A percentile compares a stretch with the other conserved stretches of the same genome.
Evolutionary conservation across 2,888 invertebrate genomes (phyloP).

Genomic region (Sesia apiformis): DNA sequence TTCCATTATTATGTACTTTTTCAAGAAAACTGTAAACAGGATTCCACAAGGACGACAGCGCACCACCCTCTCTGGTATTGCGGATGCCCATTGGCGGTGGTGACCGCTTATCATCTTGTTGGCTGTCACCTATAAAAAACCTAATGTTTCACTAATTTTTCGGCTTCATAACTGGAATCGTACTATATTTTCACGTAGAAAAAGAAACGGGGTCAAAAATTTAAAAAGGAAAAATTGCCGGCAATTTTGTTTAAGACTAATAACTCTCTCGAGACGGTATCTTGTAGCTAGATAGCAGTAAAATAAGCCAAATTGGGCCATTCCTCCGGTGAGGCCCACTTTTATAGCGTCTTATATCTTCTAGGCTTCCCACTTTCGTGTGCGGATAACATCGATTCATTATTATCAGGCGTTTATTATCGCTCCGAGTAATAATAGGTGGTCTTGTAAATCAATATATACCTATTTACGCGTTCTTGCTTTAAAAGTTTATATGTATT

Average conservation of each 20-base stretch:
- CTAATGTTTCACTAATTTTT: no score
- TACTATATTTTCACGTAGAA: no score
- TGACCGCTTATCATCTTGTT: no score
- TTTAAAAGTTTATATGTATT: no score
- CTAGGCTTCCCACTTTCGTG: conserved; percentile 30
- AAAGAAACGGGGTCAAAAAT: conserved; percentile 3
- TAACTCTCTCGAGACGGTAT: conserved; percentile 47
- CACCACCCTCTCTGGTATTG: no score
- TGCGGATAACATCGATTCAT: conserved; percentile 33
- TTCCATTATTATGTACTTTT: no score
- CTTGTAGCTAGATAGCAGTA: conserved; percentile 50
- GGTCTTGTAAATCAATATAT: not conserved
- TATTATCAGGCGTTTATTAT: conserved; percentile 16
- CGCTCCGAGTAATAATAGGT: not conserved
- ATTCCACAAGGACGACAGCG: no score
- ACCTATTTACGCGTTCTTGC: no score
- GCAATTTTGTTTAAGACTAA: conserved; percentile 50
- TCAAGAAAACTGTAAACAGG: no score
- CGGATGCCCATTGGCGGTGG: no score
- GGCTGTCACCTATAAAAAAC: no score
- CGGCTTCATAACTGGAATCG: no score
- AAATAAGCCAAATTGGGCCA: conserved; percentile 62
- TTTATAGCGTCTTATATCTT: conserved; percentile 48
- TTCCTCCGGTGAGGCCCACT: conserved; percentile 37
- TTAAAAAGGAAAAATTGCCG: conserved; percentile 43